A percentile compares a stretch with the other conserved stretches of the same genome.
Conservation (phyloP, 2,888 invertebrate genomes). For the Platycheirus rosarum region DNA sequence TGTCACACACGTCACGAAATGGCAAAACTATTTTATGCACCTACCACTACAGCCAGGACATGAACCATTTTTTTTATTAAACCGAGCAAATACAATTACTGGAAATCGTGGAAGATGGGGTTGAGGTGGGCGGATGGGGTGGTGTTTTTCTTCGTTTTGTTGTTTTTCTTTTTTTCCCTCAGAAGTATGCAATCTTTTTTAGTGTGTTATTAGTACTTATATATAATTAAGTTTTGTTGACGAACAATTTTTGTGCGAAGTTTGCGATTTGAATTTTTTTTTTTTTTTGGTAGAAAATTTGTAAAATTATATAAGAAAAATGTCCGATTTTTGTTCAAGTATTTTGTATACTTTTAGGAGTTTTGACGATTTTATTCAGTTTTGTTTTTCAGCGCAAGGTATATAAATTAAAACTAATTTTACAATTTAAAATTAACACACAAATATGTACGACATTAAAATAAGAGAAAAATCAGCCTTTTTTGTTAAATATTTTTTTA, state of each 20-base stretch:
- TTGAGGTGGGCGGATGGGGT: slow-evolving; percentile 4
- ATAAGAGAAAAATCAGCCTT: slow-evolving; percentile 82
- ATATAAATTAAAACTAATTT: slow-evolving; percentile 64
- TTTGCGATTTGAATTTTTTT: slow-evolving; percentile 33
- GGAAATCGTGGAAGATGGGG: slow-evolving; percentile 39
- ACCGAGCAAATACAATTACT: slow-evolving; percentile 32
- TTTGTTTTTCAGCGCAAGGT: slow-evolving; percentile 56
- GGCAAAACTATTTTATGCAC: slow-evolving; percentile 54
- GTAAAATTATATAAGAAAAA: slow-evolving; percentile 66
- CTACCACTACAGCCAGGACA: slow-evolving; percentile 67
- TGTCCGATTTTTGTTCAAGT: slow-evolving; percentile 36
- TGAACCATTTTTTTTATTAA: slow-evolving; percentile 38
- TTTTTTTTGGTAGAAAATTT: slow-evolving; percentile 58
- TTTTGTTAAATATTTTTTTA: slow-evolving; percentile 76
- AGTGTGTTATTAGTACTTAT: slow-evolving; percentile 23
- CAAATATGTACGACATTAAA: slow-evolving; percentile 81
- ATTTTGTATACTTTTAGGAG: slow-evolving; percentile 39
- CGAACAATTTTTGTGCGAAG: slow-evolving; percentile 56
- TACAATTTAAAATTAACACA: slow-evolving; percentile 71
- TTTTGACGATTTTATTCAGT: slow-evolving; percentile 39
- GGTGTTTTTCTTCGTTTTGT: slow-evolving; percentile 38
- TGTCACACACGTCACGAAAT: slow-evolving; percentile 18
- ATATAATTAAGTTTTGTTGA: slow-evolving; percentile 3
- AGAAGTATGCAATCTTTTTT: slow-evolving; percentile 55
- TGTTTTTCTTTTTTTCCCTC: slow-evolving; percentile 54